A percentile compares a stretch with the other conserved stretches of the same genome.
Evolutionary conservation across 2,113 vertebrate species (phyloP).

Genomic region (Xenotilapia flavipinnis): DNA sequence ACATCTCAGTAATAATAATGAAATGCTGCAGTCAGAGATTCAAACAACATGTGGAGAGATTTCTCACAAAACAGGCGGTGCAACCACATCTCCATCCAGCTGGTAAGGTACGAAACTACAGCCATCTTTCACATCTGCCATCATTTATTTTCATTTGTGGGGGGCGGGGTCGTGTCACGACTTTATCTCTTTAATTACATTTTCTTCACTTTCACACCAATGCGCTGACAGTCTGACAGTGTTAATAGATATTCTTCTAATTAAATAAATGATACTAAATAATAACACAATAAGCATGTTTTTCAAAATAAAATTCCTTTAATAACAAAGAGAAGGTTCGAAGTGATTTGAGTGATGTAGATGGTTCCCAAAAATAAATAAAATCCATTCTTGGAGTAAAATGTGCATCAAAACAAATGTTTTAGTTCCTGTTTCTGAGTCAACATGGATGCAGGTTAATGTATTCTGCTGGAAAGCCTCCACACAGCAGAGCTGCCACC

Average conservation of each 20-base stretch:
- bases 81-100: background rate
- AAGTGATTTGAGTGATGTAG: background rate
- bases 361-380: background rate
- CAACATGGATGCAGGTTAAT: background rate
- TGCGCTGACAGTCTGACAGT: background rate
- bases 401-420: background rate
- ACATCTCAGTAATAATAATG: background rate
- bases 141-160: background rate
- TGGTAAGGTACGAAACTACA: background rate
- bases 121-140: background rate
- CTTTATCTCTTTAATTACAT: background rate
- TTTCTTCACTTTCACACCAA: background rate
- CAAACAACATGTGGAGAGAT: background rate
- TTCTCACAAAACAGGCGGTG: background rate
- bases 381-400: background rate
- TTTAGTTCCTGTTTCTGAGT: background rate
- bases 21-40: background rate
- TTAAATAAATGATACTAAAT: background rate
- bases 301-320: background rate
- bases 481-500: constrained; percentile 70
- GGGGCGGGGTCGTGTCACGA: background rate
- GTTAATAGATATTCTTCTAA: background rate
- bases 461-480: constrained; percentile 71
- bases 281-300: background rate
- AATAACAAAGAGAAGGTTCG: background rate